Base-by-base conservation (phyloP, 2,888 invertebrate genomes). In the Trypoxylon attenuatum region DNA sequence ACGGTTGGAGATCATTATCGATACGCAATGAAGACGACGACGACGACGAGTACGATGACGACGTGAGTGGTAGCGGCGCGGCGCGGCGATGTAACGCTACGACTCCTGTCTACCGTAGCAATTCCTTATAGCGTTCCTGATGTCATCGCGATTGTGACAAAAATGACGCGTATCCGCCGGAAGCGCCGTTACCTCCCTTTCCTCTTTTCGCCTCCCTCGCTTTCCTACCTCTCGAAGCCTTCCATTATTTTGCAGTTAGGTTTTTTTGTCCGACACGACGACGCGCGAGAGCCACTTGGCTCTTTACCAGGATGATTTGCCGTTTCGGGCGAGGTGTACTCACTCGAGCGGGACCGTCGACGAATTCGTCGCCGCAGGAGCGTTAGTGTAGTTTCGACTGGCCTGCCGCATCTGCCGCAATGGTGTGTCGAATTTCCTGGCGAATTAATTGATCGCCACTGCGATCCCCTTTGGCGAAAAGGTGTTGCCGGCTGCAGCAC, bases 131-230 rank as follows among this genome's bases (percentile, higher is more conserved):
- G 80, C 71, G 78, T 76, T 52, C 69, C 79, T 82, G 83, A 84
- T 84, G 83, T 83, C 81, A 78, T 80, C 79, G 79, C 84, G 85
- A 86, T 86, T 85, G 84, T 84, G 85, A 87, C 87, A 85, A 87
- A 86, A 87, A 87, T 87, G 82, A 86, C 79, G 82, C 76, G 83
- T 84, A 86, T 87, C 87, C 87, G 86, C 80, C 87, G 87, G 87
- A 87, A 84, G 81, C 78, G 72, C 69, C 13, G 71, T 76, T 79
- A 80, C 77, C 78, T 77, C 69, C 68, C 55, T 53, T 67, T n/a
- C n/a, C n/a, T n/a, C n/a, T n/a, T n/a, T n/a, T n/a, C n/a, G n/a
- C 56, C 70, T 67, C 57, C 66, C 67, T 49, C 60, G 21, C 62
- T 47, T 60, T 72, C 71, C 66, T 56, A 67, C 51, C 67, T 67